These are phyloP conservation scores for Ochotona princeps DNA, from an alignment of 2,113 vertebrate species.

Conservation along the genomic window DNA sequence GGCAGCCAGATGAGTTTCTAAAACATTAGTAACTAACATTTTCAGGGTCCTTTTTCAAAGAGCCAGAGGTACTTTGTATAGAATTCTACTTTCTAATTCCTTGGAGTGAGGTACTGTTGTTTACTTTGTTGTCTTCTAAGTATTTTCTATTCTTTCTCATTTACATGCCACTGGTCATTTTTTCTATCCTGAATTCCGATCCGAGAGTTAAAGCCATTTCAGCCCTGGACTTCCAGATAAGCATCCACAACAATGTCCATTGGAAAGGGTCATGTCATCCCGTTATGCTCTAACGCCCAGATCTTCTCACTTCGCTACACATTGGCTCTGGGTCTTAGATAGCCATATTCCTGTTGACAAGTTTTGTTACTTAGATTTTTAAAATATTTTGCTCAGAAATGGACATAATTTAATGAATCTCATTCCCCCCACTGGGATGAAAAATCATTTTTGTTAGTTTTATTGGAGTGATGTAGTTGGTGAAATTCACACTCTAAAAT, in stretches of 20 bases:
- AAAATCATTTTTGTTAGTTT: not conserved
- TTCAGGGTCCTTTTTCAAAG: not conserved
- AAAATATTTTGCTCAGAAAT: constrained; percentile 26
- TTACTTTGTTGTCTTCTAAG: constrained; percentile 15
- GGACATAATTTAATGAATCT: not conserved
- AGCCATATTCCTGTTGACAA: not conserved
- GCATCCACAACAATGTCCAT: not conserved
- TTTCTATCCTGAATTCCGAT: not conserved
- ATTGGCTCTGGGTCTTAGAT: not conserved
- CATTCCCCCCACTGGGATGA: not conserved
- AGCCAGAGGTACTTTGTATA: not conserved
- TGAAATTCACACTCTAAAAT: constrained; percentile 6
- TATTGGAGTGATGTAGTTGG: not conserved
- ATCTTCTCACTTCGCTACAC: not conserved
- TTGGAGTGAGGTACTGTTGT: not conserved
- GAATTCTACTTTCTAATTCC: not conserved
- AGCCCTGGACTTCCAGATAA: not conserved
- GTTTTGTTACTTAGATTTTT: not conserved
- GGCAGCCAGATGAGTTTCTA: constrained; percentile 12
- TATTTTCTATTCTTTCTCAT: not conserved
- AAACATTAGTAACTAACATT: constrained; percentile 15
- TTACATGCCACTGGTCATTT: not conserved
- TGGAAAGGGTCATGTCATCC: not conserved
- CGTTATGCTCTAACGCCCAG: not conserved
- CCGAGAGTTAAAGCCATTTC: not conserved